phyloP scores from a whole-genome alignment of 2,797 vertebrate genomes.

The Stomatorhinus walkeri region DNA sequence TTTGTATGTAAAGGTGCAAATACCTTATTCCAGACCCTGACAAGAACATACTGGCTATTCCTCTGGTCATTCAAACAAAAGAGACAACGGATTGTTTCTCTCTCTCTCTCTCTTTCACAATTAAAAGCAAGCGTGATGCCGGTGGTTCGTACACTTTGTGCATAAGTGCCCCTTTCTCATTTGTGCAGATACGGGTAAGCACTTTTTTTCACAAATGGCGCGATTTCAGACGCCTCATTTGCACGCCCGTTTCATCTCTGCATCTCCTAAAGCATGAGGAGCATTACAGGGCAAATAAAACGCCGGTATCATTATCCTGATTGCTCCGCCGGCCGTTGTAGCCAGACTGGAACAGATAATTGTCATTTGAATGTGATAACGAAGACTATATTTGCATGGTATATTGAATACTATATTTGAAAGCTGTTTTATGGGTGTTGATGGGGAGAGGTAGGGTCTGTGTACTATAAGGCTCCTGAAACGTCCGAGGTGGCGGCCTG shows the following conservation, averaged over 20 bases:
- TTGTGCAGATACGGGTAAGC: not conserved
- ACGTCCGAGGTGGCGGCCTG: not conserved
- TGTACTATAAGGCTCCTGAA: not conserved
- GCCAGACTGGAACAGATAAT: not conserved
- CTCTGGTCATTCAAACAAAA: not conserved
- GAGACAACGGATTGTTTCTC: not conserved
- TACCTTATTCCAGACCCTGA: not conserved
- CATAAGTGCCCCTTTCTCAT: not conserved
- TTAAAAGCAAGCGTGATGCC: not conserved
- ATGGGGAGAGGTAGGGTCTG: too few relatives aligned
- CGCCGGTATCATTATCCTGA: not conserved
- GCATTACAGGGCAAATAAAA: constrained; percentile 1
- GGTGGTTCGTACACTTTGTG: not conserved
- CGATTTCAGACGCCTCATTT: not conserved
- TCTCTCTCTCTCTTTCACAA: not conserved
- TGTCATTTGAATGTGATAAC: not conserved
- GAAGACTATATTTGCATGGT: not conserved
- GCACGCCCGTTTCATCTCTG: not conserved
- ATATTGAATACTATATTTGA: not conserved
- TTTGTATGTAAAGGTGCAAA: not conserved
- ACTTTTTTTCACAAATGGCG: not conserved
- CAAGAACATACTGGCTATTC: not conserved
- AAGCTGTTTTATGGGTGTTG: not conserved
- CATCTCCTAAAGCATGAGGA: not conserved
- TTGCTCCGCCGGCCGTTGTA: not conserved